Percentiles rank a stretch among this genome's conserved stretches.
Conservation (phyloP, 2,888 invertebrate genomes). For the Cephus rjabovi region DNA sequence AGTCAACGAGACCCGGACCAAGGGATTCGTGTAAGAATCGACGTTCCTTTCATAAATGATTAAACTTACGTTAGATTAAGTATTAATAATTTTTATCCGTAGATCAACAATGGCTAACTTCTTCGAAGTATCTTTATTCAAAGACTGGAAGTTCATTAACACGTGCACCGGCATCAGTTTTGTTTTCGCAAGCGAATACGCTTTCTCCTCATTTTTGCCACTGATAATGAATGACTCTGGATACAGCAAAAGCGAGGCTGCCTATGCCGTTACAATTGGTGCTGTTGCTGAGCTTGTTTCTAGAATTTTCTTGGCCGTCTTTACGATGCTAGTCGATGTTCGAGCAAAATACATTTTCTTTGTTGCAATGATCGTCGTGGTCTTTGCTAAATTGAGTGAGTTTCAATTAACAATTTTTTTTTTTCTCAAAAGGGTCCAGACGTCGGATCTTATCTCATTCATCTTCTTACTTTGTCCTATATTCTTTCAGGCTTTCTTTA, state of each 20-base stretch:
- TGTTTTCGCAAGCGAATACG: conserved; percentile 76
- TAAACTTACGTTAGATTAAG: neutral
- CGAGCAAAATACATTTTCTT: conserved; percentile 77
- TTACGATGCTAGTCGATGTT: conserved; percentile 73
- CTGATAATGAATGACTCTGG: conserved; percentile 72
- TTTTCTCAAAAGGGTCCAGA: neutral
- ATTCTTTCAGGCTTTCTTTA: conserved; percentile 71
- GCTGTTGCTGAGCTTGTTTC: conserved; percentile 78
- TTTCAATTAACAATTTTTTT: conserved; percentile 26
- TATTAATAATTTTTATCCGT: conserved; percentile 10
- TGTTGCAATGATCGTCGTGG: conserved; percentile 74
- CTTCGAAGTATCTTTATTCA: conserved; percentile 57
- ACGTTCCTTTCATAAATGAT: neutral
- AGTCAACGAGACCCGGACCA: conserved; percentile 12
- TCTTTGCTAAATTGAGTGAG: conserved; percentile 77
- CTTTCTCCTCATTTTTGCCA: conserved; percentile 78
- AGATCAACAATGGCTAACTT: conserved; percentile 43
- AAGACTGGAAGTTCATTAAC: conserved; percentile 68
- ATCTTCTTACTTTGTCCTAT: neutral
- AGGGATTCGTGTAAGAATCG: conserved; percentile 23
- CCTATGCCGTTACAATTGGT: conserved; percentile 77
- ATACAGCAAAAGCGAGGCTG: conserved; percentile 72
- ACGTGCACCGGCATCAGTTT: conserved; percentile 78
- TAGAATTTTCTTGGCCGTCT: conserved; percentile 73
- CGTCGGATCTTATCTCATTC: neutral